A percentile compares a stretch with the other conserved stretches of the same genome.
These are phyloP conservation scores for Danio aesculapii DNA, from an alignment of 2,797 vertebrate genomes.

Conservation along the genomic window DNA sequence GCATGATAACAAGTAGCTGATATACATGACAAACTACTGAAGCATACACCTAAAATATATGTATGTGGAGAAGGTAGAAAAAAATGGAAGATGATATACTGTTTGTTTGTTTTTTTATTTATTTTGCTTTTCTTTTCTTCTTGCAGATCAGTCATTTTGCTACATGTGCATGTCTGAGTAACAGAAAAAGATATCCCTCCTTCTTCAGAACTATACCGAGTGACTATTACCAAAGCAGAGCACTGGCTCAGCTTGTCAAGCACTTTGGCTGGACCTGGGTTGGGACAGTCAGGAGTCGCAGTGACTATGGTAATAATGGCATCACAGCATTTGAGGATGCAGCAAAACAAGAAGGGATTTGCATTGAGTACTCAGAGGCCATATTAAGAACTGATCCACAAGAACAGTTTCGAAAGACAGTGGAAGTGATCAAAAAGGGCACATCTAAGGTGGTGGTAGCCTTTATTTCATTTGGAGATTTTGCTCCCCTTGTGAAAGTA, in stretches of 20 bases:
- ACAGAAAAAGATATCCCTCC: constrained; percentile 71
- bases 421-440: constrained; percentile 53
- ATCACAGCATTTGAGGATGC: constrained; percentile 76
- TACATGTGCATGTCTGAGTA: constrained; percentile 78
- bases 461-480: constrained; percentile 56
- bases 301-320: constrained; percentile 79
- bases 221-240: constrained; percentile 76
- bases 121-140: not conserved
- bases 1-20: too few species aligned
- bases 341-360: constrained; percentile 74
- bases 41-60: not conserved
- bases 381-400: constrained; percentile 52
- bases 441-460: constrained; percentile 58
- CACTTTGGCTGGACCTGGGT: constrained; percentile 83
- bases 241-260: constrained; percentile 76
- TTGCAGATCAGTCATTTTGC: constrained; percentile 77
- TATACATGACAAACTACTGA: not conserved
- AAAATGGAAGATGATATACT: too few species aligned
- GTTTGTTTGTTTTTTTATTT: too few species aligned
- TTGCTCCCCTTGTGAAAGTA: constrained; percentile 65
- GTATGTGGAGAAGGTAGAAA: not conserved
- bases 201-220: constrained; percentile 81
- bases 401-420: constrained; percentile 48
- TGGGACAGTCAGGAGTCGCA: constrained; percentile 76
- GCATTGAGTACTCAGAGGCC: constrained; percentile 71